phyloP scores from a whole-genome alignment of 2,113 vertebrate genomes.

The Chitala chitala region DNA sequence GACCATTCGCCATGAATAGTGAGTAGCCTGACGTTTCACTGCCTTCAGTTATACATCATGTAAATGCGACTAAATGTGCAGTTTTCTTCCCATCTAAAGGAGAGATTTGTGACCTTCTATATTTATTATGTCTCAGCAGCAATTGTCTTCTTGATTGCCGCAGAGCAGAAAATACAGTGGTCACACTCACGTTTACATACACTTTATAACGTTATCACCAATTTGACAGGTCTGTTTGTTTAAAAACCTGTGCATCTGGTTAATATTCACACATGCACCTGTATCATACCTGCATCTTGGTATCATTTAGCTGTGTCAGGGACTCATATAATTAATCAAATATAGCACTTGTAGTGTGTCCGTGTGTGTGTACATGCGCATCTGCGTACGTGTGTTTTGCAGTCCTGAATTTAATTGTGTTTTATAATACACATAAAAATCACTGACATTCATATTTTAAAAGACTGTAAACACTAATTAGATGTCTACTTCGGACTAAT shows the following conservation, averaged over 20 bases:
- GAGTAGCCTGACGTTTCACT: background rate
- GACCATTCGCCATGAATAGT: slow-evolving; percentile 4
- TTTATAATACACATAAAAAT: background rate
- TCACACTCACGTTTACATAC: background rate
- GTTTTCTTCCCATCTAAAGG: slow-evolving; percentile 14
- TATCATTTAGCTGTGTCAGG: background rate
- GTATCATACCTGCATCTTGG: background rate
- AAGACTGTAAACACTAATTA: background rate
- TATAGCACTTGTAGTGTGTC: background rate
- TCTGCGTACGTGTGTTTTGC: background rate
- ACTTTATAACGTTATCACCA: background rate
- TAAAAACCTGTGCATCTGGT: background rate
- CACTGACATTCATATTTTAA: background rate
- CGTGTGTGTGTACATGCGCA: background rate
- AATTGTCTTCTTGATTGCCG: background rate
- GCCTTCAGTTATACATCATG: slow-evolving; percentile 9
- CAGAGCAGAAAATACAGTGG: background rate
- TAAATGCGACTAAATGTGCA: background rate
- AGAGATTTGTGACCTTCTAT: background rate
- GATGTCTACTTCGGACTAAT: background rate
- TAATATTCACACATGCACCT: background rate
- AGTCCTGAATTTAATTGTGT: background rate
- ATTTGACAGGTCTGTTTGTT: background rate
- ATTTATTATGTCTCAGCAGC: background rate
- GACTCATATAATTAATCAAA: background rate